Evolutionary conservation across 2,797 vertebrate genomes (phyloP), one percentile per base, ranked within the genome.

Genomic region (Ataeniobius toweri): DNA sequence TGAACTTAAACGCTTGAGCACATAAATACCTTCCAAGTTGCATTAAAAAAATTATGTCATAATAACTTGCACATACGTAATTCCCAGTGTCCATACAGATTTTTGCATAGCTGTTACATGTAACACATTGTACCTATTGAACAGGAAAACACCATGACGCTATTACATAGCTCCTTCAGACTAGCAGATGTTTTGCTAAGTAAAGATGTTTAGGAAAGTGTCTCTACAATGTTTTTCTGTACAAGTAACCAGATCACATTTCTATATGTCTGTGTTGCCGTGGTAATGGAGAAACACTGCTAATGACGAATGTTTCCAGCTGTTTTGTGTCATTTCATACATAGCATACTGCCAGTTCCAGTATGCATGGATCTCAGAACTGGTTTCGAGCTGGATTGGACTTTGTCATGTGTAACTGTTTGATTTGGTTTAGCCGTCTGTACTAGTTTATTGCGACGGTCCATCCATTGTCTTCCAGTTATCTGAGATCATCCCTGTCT

Each of bases 31-130:
- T 59, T 74, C 51, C 71, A 72, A 12, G 31, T 55, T 55, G 39
- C 50, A 55, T 72, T 72, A 28, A 36, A 36, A 72, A 55, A 39
- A 24, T 72, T 24, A 31, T 28, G 50, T 72, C 28, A 72, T 48
- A 70, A 70, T 70, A 70, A 70, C 48, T 70, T 70, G 67, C 67
- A 70, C 44, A 70, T 48, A 70, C 67, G 67, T 48, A 70, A 70
- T 70, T 70, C 67, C 44, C 67, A 48, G n/a, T 70, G 44, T 70
- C 67, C 67, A 70, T 28, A 20, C 67, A 46, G 67, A 46, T 46
- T 70, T 14, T 48, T 46, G 24, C 67, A 70, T 48, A 46, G 67
- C 6, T 26, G 67, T 46, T 70, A 26, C 67, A 70, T 70, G 67
- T 70, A 46, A 70, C 44, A 70, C 24, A 70, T n/a, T 70, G 24